These are phyloP conservation scores for Ectemnius lituratus DNA, from an alignment of 2,888 invertebrate genomes.

Conservation along the genomic window DNA sequence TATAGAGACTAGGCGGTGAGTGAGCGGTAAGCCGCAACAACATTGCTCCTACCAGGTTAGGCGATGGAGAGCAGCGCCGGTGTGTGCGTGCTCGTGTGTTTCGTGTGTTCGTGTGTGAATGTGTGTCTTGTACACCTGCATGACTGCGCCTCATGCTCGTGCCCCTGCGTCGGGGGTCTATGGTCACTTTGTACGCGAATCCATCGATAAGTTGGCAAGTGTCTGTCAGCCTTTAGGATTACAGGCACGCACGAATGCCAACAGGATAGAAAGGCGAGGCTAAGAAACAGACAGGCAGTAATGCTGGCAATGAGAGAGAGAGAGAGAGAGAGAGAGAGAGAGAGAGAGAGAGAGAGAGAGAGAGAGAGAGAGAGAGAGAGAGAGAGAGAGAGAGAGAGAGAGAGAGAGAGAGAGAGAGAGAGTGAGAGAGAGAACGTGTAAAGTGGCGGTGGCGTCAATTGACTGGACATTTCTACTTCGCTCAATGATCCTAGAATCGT, in stretches of 20 bases:
- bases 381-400: slow-evolving; percentile 37
- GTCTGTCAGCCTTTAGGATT: slow-evolving; percentile 12
- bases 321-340: slow-evolving; percentile 38
- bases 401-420: slow-evolving; percentile 38
- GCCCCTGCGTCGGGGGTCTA: slow-evolving; percentile 23
- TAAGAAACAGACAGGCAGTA: slow-evolving; percentile 33
- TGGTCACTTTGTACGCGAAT: slow-evolving; percentile 7
- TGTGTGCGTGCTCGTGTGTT: neutral
- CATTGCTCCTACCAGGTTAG: slow-evolving; percentile 33
- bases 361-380: slow-evolving; percentile 37
- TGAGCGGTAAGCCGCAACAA: slow-evolving; percentile 55
- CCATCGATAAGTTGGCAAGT: neutral
- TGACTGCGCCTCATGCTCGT: neutral
- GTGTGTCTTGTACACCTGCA: neutral
- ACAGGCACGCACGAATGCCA: slow-evolving; percentile 15
- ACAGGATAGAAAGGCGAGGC: slow-evolving; percentile 16
- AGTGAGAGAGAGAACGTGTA: slow-evolving; percentile 37
- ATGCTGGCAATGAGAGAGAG: slow-evolving; percentile 21
- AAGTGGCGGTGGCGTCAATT: slow-evolving; percentile 44
- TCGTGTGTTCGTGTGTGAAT: neutral
- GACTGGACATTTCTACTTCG: slow-evolving; percentile 53
- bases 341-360: slow-evolving; percentile 38
- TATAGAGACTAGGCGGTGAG: slow-evolving; percentile 45
- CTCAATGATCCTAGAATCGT: slow-evolving; percentile 47
- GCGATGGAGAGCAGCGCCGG: slow-evolving; percentile 8